phyloP scores from a whole-genome alignment of 1,140 invertebrate species.

The Halotydeus destructor region DNA sequence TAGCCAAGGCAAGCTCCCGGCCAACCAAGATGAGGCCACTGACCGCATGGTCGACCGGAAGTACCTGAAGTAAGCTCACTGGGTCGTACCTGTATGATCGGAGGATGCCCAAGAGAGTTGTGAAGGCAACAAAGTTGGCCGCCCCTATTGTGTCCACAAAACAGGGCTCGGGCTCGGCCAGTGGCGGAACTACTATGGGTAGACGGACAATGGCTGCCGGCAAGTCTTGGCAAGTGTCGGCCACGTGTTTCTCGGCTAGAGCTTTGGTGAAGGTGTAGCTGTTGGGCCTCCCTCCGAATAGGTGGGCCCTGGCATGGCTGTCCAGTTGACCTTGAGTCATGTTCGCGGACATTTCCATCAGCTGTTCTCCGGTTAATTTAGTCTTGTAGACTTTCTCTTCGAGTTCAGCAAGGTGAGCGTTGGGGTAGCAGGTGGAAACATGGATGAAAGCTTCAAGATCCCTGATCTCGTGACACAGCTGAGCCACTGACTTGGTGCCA shows the following conservation, averaged over 20 bases:
- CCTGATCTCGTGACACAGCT: conserved; percentile 14
- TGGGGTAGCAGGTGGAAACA: conserved; percentile 20
- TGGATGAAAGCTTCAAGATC: conserved; percentile 17
- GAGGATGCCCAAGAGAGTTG: too few species aligned
- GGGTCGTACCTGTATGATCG: too few species aligned
- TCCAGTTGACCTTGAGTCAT: too few species aligned
- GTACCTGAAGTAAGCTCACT: too few species aligned
- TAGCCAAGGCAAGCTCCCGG: too few species aligned
- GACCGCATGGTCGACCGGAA: too few species aligned
- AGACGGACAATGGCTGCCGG: conserved; percentile 9
- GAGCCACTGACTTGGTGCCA: conserved; percentile 55
- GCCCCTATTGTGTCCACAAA: conserved; percentile 52
- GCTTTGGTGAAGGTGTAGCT: conserved; percentile 69
- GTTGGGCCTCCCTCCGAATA: too few species aligned
- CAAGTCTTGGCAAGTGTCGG: conserved; percentile 70
- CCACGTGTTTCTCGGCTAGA: conserved; percentile 49
- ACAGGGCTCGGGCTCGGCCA: conserved; percentile 1
- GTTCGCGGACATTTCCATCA: too few species aligned
- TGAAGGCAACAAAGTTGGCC: too few species aligned
- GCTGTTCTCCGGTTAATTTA: too few species aligned
- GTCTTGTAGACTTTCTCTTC: conserved; percentile 46
- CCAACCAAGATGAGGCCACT: too few species aligned
- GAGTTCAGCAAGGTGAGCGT: conserved; percentile 33
- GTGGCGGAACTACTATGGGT: conserved; percentile 5
- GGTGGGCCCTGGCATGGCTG: too few species aligned